Base-by-base conservation (phyloP, 2,888 invertebrate species). In the Antitype chi region DNA sequence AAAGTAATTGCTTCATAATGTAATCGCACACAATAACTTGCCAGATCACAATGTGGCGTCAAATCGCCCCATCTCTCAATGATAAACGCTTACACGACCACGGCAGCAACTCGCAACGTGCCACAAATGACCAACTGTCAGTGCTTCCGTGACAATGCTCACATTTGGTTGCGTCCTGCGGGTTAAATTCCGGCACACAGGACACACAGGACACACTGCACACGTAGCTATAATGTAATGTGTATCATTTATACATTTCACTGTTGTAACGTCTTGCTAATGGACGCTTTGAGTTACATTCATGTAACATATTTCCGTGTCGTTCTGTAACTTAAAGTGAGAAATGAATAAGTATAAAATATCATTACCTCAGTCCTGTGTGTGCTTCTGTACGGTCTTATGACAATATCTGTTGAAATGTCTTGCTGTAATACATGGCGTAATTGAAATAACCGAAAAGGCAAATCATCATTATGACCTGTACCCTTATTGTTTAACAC, bases 141-240 rank as follows among this genome's bases (percentile, higher is more conserved):
- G 20, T 38, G 76, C 11, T 72, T 38, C 72, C n/a, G 53, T 80
- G 80, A 71, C 80, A 47, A 60, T 11, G 13, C 32, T 32, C 60
- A 7, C 60, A 32, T 15, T 13, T n/a, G 32, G 28, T 23, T n/a
- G 52, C 47, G 17, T 43, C 23, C 52, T 17, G 60, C 17, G 17
- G 15, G 9, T n/a, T 53, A 9, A n/a, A n/a, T n/a, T n/a, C 32
- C 43, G n/a, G 11, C 59, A 5, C 7, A 8, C 1, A 8, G 1
- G 74, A 5, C 28, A n/a, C 59, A 74, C 74, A 49, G 52, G 9
- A n/a, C 59, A 74, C 74, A 67, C 52, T 20, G 4, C 59, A 20
- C 59, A 4, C 23, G 68, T 9, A 32, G 25, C 32, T 20, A 20
- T 20, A n/a, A 32, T 9, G 28, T 59, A 20, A 28, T 5, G 28